These are phyloP conservation scores for Macroramphosus scolopax DNA, from an alignment of 2,797 vertebrate genomes.

Conservation along the genomic window DNA sequence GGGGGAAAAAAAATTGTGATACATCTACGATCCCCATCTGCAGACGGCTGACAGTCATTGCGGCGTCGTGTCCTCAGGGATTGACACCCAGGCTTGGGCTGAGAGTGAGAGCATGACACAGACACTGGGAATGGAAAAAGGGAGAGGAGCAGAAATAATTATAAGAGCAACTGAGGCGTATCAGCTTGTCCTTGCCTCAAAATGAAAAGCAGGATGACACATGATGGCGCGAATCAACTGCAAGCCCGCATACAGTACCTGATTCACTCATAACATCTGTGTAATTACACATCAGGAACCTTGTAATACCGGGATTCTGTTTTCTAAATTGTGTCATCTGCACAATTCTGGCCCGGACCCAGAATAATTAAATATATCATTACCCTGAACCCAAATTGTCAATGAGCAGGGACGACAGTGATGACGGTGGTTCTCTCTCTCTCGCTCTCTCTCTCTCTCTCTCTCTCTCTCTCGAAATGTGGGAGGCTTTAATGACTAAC, in stretches of 20 bases:
- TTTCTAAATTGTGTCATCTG: conserved; percentile 45
- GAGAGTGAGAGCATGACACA: conserved; percentile 54
- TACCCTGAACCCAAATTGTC: conserved; percentile 29
- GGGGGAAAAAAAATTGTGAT: no score
- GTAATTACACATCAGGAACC: conserved; percentile 61
- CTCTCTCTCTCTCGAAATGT: no score
- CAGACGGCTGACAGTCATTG: conserved; percentile 48
- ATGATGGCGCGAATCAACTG: conserved; percentile 66
- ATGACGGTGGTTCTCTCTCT: conserved; percentile 7
- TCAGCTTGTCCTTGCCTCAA: conserved; percentile 69
- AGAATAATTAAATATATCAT: conserved; percentile 51
- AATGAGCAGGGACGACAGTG: conserved; percentile 10
- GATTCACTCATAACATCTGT: conserved; percentile 64
- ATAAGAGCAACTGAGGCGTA: conserved; percentile 74
- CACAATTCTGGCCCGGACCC: conserved; percentile 25
- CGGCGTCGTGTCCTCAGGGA: conserved; percentile 65
- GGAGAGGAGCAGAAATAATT: conserved; percentile 78
- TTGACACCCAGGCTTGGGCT: conserved; percentile 50
- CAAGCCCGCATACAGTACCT: conserved; percentile 55
- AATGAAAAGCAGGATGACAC: conserved; percentile 70
- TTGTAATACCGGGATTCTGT: conserved; percentile 45
- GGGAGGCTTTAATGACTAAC: conserved; percentile 27
- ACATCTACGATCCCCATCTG: conserved; percentile 53
- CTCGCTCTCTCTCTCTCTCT: no score
- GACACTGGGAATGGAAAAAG: conserved; percentile 62